Evolutionary conservation across 2,888 invertebrate genomes (phyloP), one percentile per base, ranked within the genome.

Genomic region (Chromoteleia sp.): DNA sequence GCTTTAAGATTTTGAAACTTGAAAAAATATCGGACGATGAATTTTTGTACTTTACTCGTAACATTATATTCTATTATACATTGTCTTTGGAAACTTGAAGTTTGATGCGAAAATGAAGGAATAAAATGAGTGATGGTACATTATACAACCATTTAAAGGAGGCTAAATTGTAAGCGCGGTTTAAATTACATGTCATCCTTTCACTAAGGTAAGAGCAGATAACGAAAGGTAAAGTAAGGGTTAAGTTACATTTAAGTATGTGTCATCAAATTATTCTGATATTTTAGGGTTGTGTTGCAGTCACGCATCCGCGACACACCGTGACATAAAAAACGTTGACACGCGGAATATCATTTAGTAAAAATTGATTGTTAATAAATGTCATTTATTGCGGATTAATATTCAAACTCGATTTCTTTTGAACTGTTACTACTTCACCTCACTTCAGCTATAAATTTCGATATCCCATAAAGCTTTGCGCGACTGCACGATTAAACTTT

Each of bases 171-270:
- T 50, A 61, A 61, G 65, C 14, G 21, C 65, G 50, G 33, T 65
- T 48, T 48, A 50, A 65, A 65, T 65, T 65, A 65, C 65, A 65
- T 25, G 50, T 50, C 65, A 50, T 65, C 65, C 21, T 65, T 36
- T 48, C 50, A 21, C 65, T 15, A 30, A 67, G 39, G 52, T 52
- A 52, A 67, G n/a, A 36, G 39, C 68, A 56, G 43, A 68, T 68
- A 68, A 56, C 45, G 56, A 54, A 56, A 56, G 56, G 54, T 41
- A 50, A 41, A 41, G 54, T 30, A 67, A 65, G 67, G 67, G 54
- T 67, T 67, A 67, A 67, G 39, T 67, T 67, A 54, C 67, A 54
- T 67, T 67, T 54, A 50, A 25, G 67, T 29, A 25, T 30, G 67
- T 67, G 67, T 54, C 54, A 43, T 67, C 41, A 54, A 54, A 67